Evolutionary conservation across 35 echinoderm and acorn worm genomes (phyloP), one percentile per base, ranked within the genome.

Genomic region (Nesometra sesokonis): DNA sequence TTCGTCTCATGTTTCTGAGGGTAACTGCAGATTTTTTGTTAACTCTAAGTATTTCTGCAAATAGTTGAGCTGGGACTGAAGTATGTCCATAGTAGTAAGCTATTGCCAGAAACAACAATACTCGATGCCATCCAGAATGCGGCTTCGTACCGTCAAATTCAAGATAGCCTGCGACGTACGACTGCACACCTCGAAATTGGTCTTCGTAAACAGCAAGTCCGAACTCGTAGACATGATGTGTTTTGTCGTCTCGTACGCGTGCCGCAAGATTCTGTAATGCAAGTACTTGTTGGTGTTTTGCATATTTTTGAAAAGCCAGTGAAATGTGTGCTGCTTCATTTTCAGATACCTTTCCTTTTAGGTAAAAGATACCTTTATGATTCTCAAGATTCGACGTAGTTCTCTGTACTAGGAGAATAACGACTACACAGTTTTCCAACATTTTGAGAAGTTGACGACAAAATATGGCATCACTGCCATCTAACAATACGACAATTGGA

Each of bases 191-290:
- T 32, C 9, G 9, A 31, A 84, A 90, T 46, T 34, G 0, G 0
- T 77, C 57, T 33, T 77, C 82, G 78, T 85, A 83, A 5, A 34
- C 88, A 35, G 82, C 43, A 47, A 90, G 78, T 0, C 88, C 88
- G 85, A 90, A 90, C 38, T 90, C 88, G 79, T 85, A 85, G 34
- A 90, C 36, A 85, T 32, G 84, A 77, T 90, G 88, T 3, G 34
- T 29, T 11, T 36, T 0, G 0, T 32, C 9, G 17, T 87, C 29
- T 83, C 39, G 30, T 78, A 32, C 36, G 17, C 84, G 57, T 11
- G 77, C 67, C 23, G 32, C 34, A 0, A 90, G 37, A 13, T 77
- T 9, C 30, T 85, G 0, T 7, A 34, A 11, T n/a, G 27, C 32
- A 32, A 8, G 8, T 80, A 15, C 32, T 80, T 33, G 32, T 34